Base-by-base conservation (phyloP, 2,888 invertebrate genomes). In the Aphelenchoides bicaudatus region DNA sequence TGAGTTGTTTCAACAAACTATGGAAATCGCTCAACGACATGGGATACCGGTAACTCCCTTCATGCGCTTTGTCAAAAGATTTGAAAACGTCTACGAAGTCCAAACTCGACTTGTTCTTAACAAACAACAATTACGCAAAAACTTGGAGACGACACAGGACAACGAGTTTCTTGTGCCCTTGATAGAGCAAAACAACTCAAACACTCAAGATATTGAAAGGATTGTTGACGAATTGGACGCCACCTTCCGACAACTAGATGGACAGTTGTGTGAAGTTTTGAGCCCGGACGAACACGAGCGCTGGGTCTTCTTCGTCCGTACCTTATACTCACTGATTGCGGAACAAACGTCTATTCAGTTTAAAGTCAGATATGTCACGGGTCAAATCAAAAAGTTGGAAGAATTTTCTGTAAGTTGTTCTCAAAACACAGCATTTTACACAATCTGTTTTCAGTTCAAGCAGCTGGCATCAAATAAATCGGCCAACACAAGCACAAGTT, bases 231-330 rank as follows among this genome's bases (percentile, higher is more conserved):
- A 51, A 3, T 19, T 51, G 2, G 52, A 51, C 49, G 16, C 19
- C 16, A 51, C 52, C 6, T 51, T 51, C 52, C 52, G 37, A 2
- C 19, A 19, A 2, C 25, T 51, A 21, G 52, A 51, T 30, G 38
- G 8, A 1, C 52, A 51, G 3, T 28, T 51, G 3, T 51, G 52
- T 28, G 37, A 51, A 21, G 3, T 51, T 8, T 3, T 51, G 19
- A 25, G 25, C 13, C n/a, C 43, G 2, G 52, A 51, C n/a, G 39
- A 51, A 3, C 52, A 51, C 37, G 52, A 34, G 16, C 31, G 31
- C 16, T 51, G 52, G 52, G 52, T 51, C 37, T 51, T 51, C 52
- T 51, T 51, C 25, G 52, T 51, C 21, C 31, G 43, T 23, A 51
- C 52, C 2, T 4, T 51, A 8, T 51, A 51, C 52, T 47, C 52